These are phyloP conservation scores for Forbesichthys agassizii DNA, from an alignment of 2,113 vertebrate species.

Conservation along the genomic window DNA sequence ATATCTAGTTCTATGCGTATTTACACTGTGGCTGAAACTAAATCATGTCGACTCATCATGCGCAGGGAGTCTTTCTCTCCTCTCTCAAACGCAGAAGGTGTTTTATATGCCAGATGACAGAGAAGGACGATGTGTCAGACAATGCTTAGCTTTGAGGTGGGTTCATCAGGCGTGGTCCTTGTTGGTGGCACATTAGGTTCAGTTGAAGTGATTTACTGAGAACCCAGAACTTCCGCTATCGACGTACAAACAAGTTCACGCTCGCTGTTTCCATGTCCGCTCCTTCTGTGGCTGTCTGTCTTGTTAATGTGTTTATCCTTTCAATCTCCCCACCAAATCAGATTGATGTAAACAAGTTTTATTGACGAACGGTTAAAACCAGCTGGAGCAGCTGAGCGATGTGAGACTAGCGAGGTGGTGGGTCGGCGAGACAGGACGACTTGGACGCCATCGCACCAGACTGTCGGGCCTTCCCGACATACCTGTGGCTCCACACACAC, in stretches of 20 bases:
- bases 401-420: constrained; percentile 51
- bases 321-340: neutral
- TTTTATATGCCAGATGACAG: constrained; percentile 43
- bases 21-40: constrained; percentile 63
- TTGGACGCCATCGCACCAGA: constrained; percentile 44
- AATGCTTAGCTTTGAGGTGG: too few relatives aligned
- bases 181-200: constrained; percentile 52
- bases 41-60: constrained; percentile 51
- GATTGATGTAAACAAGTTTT: constrained; percentile 42
- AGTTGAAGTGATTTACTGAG: constrained; percentile 22
- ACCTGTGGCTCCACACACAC: too few relatives aligned
- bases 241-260: constrained; percentile 44
- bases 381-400: constrained; percentile 65
- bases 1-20: constrained; percentile 39
- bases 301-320: too few relatives aligned
- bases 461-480: too few relatives aligned
- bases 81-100: constrained; percentile 21
- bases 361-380: constrained; percentile 55
- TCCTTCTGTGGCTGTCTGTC: too few relatives aligned
- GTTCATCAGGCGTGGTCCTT: neutral
- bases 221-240: constrained; percentile 27
- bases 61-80: constrained; percentile 24
- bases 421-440: constrained; percentile 55
- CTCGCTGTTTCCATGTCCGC: constrained; percentile 41
- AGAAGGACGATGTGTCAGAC: too few relatives aligned